Base-by-base conservation (phyloP, 2,797 vertebrate genomes). In the Sebastes trivittatus region DNA sequence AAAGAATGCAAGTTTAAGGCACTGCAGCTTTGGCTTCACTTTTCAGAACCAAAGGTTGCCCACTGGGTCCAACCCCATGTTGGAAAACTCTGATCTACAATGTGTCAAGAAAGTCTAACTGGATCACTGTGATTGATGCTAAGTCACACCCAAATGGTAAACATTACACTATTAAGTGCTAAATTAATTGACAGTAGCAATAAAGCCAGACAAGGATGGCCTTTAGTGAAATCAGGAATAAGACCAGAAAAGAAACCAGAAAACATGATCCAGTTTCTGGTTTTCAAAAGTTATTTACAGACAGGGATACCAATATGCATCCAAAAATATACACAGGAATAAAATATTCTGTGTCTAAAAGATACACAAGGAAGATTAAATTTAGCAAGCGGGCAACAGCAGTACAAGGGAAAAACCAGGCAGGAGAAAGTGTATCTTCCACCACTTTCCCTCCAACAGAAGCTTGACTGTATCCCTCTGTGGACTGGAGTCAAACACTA, bases 401-500 rank as follows among this genome's bases (percentile, higher is more conserved):
- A 65, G 61, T 30, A 34, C 59, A 65, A 14, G n/a, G 27, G 8
- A 8, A 22, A 22, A 23, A n/a, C n/a, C 32, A 65, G 9, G 65
- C 66, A 78, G 58, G 14, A 73, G 60, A 66, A 72, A 30, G 58
- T 56, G 56, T 25, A 34, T 75, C 59, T 67, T 73, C 52, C 3
- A 27, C 56, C 79, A 52, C 67, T 77, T 77, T 80, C 76, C 76
- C 58, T 30, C 69, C 77, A 64, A 36, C 22, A 71, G 74, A 54
- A 58, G 46, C 59, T 77, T 6, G 60, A 72, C 72, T 72, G 66
- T 7, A 20, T 72, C 62, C 58, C 85, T 86, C 80, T 49, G 84
- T 59, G 81, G 82, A 82, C 76, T 4, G 6, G 25, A 88, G 82
- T 88, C 84, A 88, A 90, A 86, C 80, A 89, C 87, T 81, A 78